phyloP scores from a whole-genome alignment of 2,113 vertebrate species.

The Vulpes vulpes region DNA sequence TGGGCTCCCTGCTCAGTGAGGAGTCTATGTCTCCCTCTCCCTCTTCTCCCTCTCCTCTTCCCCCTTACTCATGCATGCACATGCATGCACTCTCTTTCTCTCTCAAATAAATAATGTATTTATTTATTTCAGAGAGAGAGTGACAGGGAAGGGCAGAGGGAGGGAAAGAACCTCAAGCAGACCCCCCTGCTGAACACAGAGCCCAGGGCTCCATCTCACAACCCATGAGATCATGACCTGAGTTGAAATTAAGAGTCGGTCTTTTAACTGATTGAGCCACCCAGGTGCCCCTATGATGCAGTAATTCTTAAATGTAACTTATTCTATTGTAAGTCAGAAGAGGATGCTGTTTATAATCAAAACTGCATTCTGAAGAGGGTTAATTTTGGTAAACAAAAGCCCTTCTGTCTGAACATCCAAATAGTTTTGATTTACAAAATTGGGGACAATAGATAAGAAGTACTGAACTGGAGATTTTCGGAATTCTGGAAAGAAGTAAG shows the following conservation, averaged over 20 bases:
- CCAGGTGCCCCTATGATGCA: background rate
- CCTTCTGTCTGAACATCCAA: background rate
- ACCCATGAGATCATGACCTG: background rate
- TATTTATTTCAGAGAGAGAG: background rate
- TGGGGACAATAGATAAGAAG: background rate
- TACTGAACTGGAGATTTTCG: background rate
- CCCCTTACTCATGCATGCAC: no score
- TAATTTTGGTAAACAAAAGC: background rate
- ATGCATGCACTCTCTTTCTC: no score
- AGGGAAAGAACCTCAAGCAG: background rate
- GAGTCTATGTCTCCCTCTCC: no score
- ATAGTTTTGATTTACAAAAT: background rate
- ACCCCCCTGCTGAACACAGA: background rate
- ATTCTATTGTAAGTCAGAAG: background rate
- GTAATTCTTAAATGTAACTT: background rate
- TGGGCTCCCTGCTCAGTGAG: no score
- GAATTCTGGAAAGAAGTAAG: background rate
- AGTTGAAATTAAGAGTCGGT: background rate
- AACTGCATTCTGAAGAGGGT: slow-evolving; percentile 5
- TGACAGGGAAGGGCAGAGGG: background rate
- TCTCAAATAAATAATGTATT: no score
- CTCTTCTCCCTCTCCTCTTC: no score
- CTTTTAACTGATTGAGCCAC: background rate
- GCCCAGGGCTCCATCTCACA: background rate
- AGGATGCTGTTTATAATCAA: background rate